These are phyloP conservation scores for Chlorocebus sabaeus DNA, from an alignment of 2,113 vertebrate genomes.

Conservation along the genomic window DNA sequence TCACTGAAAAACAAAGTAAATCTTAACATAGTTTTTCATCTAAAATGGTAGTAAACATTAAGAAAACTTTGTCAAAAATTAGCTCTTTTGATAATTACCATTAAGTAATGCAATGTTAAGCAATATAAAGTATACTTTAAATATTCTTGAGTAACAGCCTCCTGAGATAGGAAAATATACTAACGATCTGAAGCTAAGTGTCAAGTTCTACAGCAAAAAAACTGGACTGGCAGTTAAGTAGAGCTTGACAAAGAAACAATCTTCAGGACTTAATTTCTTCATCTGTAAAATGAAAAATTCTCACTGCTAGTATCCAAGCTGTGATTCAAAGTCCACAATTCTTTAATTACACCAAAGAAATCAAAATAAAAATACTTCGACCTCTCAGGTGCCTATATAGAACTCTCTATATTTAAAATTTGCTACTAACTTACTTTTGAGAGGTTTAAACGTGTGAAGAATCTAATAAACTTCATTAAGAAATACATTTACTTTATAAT, in stretches of 20 bases:
- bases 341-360: neutral
- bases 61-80: neutral
- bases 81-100: neutral
- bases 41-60: neutral
- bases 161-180: neutral
- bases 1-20: conserved; percentile 7
- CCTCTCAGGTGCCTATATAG: neutral
- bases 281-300: neutral
- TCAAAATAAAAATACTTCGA: neutral
- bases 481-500: neutral
- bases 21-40: neutral
- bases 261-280: neutral
- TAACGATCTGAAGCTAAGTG: neutral
- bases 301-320: neutral
- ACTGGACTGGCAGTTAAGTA: neutral
- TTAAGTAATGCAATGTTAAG: neutral
- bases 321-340: neutral
- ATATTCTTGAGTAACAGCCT: neutral
- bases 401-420: conserved; percentile 4
- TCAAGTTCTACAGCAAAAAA: neutral
- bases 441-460: neutral
- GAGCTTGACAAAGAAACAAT: neutral
- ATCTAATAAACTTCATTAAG: neutral
- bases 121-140: neutral
- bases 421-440: neutral